Evolutionary conservation across 2,888 invertebrate genomes (phyloP), one percentile per base, ranked within the genome.

Genomic region (Sisyra nigra): DNA sequence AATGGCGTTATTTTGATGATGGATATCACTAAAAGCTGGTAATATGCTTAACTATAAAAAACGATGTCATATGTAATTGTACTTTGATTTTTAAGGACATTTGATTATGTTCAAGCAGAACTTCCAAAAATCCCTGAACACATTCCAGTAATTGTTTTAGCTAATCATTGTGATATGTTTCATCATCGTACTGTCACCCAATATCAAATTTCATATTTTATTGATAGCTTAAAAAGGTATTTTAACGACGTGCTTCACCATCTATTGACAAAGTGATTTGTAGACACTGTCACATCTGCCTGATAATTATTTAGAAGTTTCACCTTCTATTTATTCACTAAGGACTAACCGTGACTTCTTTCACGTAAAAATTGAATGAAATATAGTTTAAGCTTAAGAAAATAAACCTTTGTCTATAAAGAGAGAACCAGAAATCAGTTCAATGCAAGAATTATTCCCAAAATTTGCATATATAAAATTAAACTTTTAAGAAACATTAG

Each of bases 101-200:
- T 88, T 68, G 88, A 91, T 54, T 96, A 96, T 66, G 81, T 94
- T 10, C 83, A 89, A 53, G 72, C 85, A 51, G 94, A 94, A 64
- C 61, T 94, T 49, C 72, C 77, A 1, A 80, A 79, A 59, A 76
- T 93, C 42, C 91, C 72, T 57, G 77, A 67, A 17, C 80, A 83
- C 54, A 70, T 83, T 57, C 89, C 91, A 2, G 78, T 93, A 8
- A 74, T 96, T 43, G 77, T 94, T 30, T 69, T 96, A 39, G 93
- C 91, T 2, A 96, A 96, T 66, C 91, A 92, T 60, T 81, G 91
- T 57, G 96, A 96, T 61, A 92, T 94, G 91, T 80, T 87, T n/a
- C 93, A 93, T 62, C 93, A 96, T 58, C 69, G 93, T 42, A 85
- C 85, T 46, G 80, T 93, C 17, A 74, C 76, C 1, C 63, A 72